Evolutionary conservation across 2,888 invertebrate species (phyloP).

Genomic region (Bellardia pandia): DNA sequence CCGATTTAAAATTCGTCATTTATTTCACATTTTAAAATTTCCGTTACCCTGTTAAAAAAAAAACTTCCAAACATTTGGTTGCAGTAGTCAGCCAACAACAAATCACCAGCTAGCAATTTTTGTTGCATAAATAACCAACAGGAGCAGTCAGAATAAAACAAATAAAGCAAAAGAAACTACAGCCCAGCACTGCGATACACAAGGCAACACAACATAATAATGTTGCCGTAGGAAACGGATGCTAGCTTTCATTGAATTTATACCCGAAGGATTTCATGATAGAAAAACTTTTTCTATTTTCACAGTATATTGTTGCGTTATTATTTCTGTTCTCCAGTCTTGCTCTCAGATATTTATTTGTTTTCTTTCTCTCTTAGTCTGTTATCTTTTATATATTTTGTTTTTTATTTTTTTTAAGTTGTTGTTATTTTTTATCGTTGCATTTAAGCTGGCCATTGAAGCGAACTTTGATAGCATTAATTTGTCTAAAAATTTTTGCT

Average conservation of each 20-base stretch:
- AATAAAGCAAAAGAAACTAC: constrained; percentile 18
- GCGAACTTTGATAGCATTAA: constrained; percentile 49
- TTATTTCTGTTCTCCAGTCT: constrained; percentile 12
- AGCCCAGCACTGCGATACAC: constrained; percentile 35
- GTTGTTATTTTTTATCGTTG: constrained; percentile 45
- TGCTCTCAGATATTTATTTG: neutral
- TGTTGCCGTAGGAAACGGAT: constrained; percentile 64
- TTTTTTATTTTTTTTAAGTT: constrained; percentile 15
- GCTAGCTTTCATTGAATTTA: constrained; percentile 67
- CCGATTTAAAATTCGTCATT: neutral
- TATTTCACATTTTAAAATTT: neutral
- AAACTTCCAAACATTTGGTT: constrained; percentile 15
- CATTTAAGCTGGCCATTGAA: constrained; percentile 58
- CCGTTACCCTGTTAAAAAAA: neutral
- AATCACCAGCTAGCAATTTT: constrained; percentile 19
- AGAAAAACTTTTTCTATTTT: constrained; percentile 57
- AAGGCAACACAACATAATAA: constrained; percentile 40
- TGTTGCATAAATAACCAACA: constrained; percentile 18
- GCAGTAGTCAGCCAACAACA: constrained; percentile 10
- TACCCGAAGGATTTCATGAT: constrained; percentile 68
- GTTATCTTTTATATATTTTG: constrained; percentile 31
- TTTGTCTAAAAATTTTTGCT: constrained; percentile 40
- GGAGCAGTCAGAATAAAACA: constrained; percentile 10
- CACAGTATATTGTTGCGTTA: constrained; percentile 45
- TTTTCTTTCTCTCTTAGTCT: constrained; percentile 27